phyloP scores from a whole-genome alignment of 2,797 vertebrate genomes.

The Danio albolineatus region DNA sequence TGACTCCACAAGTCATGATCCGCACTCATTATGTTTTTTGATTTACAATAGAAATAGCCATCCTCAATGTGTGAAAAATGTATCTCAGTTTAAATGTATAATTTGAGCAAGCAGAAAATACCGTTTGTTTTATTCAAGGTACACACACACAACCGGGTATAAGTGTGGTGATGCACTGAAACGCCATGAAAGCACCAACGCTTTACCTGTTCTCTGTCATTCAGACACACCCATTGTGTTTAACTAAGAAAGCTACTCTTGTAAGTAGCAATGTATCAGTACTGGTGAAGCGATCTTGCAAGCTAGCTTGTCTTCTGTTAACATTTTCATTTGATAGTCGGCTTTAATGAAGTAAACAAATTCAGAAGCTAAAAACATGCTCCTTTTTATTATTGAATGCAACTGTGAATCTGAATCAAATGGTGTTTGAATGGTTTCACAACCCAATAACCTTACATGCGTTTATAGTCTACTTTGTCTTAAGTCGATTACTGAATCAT shows the following conservation, averaged over 20 bases:
- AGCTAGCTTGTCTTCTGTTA: neutral
- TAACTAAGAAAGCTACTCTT: neutral
- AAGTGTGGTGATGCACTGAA: neutral
- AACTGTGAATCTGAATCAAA: neutral
- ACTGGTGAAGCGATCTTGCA: neutral
- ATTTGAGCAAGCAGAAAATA: too few species aligned
- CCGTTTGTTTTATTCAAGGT: too few species aligned
- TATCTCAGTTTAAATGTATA: too few species aligned
- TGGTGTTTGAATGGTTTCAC: neutral
- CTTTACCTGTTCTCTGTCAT: conserved; percentile 1
- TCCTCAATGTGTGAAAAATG: too few species aligned
- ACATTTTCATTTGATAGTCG: neutral
- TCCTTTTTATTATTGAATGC: neutral
- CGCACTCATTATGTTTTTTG: too few species aligned
- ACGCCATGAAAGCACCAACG: neutral
- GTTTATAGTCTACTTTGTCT: neutral
- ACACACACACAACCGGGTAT: neutral
- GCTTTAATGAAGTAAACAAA: neutral
- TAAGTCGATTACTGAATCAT: neutral
- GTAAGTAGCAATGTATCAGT: neutral
- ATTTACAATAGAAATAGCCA: too few species aligned
- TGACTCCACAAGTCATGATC: too few species aligned
- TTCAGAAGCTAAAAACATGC: neutral
- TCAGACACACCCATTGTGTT: conserved; percentile 19
- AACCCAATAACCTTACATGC: neutral